These are phyloP conservation scores for Clarias laeviceps DNA, from an alignment of 2,797 vertebrate species.

Conservation along the genomic window DNA sequence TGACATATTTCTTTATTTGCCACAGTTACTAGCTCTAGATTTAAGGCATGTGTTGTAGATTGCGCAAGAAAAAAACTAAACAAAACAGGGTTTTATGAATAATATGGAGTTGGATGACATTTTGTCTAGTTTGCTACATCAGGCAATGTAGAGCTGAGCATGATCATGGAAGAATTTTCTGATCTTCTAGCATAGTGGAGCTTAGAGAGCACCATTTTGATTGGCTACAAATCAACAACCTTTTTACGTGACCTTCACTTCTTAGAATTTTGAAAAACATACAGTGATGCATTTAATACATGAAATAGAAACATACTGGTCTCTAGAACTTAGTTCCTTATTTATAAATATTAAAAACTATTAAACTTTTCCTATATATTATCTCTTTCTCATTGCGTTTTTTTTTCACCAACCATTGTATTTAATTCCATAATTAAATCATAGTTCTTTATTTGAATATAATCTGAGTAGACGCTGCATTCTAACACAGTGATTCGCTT, in stretches of 20 bases:
- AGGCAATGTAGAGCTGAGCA: not conserved
- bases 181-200: not conserved
- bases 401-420: not conserved
- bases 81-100: not conserved
- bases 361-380: not conserved
- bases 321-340: not conserved
- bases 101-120: not conserved
- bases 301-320: not conserved
- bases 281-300: not conserved
- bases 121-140: constrained; percentile 16
- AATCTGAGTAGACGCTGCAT: constrained; percentile 12
- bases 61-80: not conserved
- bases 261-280: not conserved
- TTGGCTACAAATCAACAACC: not conserved
- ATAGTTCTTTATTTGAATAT: not conserved
- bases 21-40: not conserved
- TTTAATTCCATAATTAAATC: not conserved
- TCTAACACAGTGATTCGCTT: constrained; percentile 34
- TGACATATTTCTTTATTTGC: not conserved
- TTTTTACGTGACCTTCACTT: not conserved
- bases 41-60: constrained; percentile 13
- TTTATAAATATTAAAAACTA: not conserved
- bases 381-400: not conserved
- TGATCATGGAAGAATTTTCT: constrained; percentile 13
- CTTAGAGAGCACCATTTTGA: constrained; percentile 1